Percentiles rank a stretch among this genome's conserved stretches.
Conservation (phyloP, 2,888 invertebrate species). For the Phyllotreta striolata region DNA sequence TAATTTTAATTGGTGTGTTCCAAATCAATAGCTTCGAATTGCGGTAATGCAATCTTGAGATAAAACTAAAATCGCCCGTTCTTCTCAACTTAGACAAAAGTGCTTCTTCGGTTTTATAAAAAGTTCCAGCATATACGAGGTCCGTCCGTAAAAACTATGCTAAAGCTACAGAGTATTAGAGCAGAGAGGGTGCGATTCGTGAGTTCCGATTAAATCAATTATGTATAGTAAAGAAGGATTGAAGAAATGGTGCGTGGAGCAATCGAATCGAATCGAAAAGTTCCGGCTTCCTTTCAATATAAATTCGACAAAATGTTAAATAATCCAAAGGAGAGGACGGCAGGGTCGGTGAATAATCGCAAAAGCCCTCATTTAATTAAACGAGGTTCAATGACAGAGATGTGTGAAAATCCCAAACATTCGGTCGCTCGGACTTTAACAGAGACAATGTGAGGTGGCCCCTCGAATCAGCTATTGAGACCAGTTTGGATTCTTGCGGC, state of each 20-base stretch:
- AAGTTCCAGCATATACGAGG: too few relatives aligned
- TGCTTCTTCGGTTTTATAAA: not conserved
- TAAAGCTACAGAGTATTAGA: too few relatives aligned
- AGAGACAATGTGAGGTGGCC: slow-evolving; percentile 44
- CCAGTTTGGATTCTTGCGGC: slow-evolving; percentile 44
- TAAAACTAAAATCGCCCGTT: slow-evolving; percentile 6
- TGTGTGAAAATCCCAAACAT: slow-evolving; percentile 38
- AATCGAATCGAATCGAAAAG: not conserved
- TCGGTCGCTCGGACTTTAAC: slow-evolving; percentile 26
- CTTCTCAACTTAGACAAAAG: not conserved
- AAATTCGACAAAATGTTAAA: slow-evolving; percentile 19
- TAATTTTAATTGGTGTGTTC: slow-evolving; percentile 14
- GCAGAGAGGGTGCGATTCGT: too few relatives aligned
- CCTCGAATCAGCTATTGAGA: slow-evolving; percentile 40
- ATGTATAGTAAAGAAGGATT: too few relatives aligned
- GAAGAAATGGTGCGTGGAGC: too few relatives aligned
- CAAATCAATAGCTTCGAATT: slow-evolving; percentile 14
- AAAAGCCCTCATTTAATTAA: slow-evolving; percentile 36
- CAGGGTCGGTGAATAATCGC: slow-evolving; percentile 22
- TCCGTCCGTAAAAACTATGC: too few relatives aligned
- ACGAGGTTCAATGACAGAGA: slow-evolving; percentile 31
- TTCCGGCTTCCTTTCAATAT: slow-evolving; percentile 13
- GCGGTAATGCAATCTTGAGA: slow-evolving; percentile 11
- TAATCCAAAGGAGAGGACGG: slow-evolving; percentile 14
- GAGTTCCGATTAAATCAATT: too few relatives aligned